A percentile compares a stretch with the other conserved stretches of the same genome.
These are phyloP conservation scores for Otocyon megalotis DNA, from an alignment of 2,113 vertebrate species.

Conservation along the genomic window DNA sequence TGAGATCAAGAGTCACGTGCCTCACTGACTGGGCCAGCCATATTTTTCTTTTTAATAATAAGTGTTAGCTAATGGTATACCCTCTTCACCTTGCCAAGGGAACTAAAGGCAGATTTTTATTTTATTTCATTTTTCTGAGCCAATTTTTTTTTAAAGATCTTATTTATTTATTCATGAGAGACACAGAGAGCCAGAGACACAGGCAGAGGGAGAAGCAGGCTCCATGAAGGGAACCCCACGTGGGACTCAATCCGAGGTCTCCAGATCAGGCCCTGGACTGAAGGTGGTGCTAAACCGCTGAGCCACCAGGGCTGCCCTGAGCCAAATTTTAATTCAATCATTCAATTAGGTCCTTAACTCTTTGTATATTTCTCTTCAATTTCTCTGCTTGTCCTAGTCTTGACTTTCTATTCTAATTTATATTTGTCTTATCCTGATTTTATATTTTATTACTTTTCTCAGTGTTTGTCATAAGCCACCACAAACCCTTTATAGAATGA, in stretches of 20 bases:
- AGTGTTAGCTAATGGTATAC: background rate
- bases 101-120: background rate
- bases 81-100: background rate
- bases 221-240: too few relatives aligned
- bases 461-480: background rate
- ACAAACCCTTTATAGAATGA: background rate
- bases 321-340: background rate
- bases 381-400: background rate
- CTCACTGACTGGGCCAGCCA: background rate
- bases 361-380: background rate
- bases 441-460: background rate
- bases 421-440: background rate
- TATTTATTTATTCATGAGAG: too few relatives aligned
- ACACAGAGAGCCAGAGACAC: too few relatives aligned
- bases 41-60: background rate
- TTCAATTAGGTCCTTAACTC: background rate
- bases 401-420: background rate
- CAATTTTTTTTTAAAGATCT: background rate
- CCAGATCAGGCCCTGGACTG: too few relatives aligned
- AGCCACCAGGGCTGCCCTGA: too few relatives aligned
- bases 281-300: too few relatives aligned
- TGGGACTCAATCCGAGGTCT: too few relatives aligned
- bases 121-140: background rate
- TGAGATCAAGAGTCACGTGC: background rate
- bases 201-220: too few relatives aligned